phyloP scores from a whole-genome alignment of 92 coral and sea anemone genomes.

The Anthopleura xanthogrammica region DNA sequence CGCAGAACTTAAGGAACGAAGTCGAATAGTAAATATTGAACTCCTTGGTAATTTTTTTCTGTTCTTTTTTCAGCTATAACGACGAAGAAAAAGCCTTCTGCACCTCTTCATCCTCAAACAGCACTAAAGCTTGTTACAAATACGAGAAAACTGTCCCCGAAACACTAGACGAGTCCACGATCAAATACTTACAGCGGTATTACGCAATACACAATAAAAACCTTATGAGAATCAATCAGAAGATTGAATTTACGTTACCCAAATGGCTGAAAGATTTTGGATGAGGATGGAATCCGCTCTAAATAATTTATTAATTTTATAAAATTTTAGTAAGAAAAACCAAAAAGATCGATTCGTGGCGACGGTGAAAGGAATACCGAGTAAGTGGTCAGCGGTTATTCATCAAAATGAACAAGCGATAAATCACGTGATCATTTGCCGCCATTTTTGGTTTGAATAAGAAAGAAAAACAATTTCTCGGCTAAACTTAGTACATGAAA shows the following conservation, averaged over 20 bases:
- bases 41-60: neutral
- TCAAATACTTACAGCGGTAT: slow-evolving; percentile 82
- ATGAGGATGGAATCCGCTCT: neutral
- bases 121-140: slow-evolving; percentile 64
- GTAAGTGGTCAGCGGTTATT: too few relatives aligned
- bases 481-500: too few relatives aligned
- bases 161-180: slow-evolving; percentile 65
- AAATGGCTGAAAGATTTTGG: slow-evolving; percentile 64
- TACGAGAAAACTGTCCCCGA: slow-evolving; percentile 54
- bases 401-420: too few relatives aligned
- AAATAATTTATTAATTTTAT: neutral
- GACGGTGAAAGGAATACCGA: neutral
- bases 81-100: slow-evolving; percentile 62
- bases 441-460: too few relatives aligned
- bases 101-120: slow-evolving; percentile 42
- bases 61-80: slow-evolving; percentile 56
- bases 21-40: neutral
- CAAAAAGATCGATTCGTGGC: neutral
- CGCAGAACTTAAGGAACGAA: neutral
- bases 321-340: neutral
- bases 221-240: slow-evolving; percentile 91
- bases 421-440: too few relatives aligned
- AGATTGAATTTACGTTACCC: slow-evolving; percentile 86
- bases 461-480: too few relatives aligned
- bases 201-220: slow-evolving; percentile 93